These are phyloP conservation scores for Idris sp. DNA, from an alignment of 1,140 invertebrate species.

Conservation along the genomic window DNA sequence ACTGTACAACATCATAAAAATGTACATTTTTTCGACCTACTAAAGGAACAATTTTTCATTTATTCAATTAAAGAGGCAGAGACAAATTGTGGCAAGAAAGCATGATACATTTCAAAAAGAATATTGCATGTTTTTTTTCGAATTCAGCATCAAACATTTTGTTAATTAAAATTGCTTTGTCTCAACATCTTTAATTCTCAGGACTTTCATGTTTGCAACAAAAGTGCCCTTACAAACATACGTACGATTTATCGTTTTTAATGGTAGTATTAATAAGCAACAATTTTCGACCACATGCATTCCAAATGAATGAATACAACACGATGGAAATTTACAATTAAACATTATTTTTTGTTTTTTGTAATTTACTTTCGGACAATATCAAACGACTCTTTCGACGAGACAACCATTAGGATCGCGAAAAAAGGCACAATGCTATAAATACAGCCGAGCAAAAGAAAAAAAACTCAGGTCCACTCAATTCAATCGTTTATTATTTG, in stretches of 20 bases:
- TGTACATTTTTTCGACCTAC: slow-evolving; percentile 36
- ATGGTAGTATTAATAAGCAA: slow-evolving; percentile 22
- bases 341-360: slow-evolving; percentile 39
- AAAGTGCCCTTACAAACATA: slow-evolving; percentile 13
- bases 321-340: slow-evolving; percentile 36
- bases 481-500: slow-evolving; percentile 31
- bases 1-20: slow-evolving; percentile 51
- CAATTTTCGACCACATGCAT: slow-evolving; percentile 15
- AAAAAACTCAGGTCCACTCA: slow-evolving; percentile 17
- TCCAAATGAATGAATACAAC: slow-evolving; percentile 23
- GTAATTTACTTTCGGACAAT: slow-evolving; percentile 57
- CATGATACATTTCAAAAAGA: too few relatives aligned
- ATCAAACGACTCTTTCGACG: slow-evolving; percentile 25
- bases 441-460: slow-evolving; percentile 49
- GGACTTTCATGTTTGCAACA: too few relatives aligned
- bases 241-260: too few relatives aligned
- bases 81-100: too few relatives aligned
- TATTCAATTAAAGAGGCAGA: slow-evolving; percentile 7
- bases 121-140: too few relatives aligned
- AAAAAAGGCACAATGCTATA: slow-evolving; percentile 60
- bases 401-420: slow-evolving; percentile 16
- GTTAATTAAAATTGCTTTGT: too few relatives aligned
- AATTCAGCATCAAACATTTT: too few relatives aligned
- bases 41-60: slow-evolving; percentile 40
- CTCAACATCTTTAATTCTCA: too few relatives aligned